Evolutionary conservation across 2,113 vertebrate species (phyloP).

Genomic region (Chaetorhynchus papuensis): DNA sequence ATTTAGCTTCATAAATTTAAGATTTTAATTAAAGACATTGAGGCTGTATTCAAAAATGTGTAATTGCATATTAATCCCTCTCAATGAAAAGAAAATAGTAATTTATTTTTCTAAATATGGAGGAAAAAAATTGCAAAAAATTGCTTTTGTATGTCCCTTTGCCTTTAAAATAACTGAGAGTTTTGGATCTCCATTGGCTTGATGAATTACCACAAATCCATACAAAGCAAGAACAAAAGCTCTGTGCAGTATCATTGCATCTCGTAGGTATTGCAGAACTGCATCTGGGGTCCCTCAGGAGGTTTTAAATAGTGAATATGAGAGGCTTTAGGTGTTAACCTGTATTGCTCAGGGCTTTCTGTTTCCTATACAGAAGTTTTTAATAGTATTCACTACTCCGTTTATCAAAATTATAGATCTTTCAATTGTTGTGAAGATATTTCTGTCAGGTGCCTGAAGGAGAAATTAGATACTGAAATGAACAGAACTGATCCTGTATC

Average conservation of each 20-base stretch:
- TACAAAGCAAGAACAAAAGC: not conserved
- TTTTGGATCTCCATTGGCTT: not conserved
- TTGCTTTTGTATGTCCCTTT: not conserved
- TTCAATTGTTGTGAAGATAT: not conserved
- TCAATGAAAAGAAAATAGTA: not conserved
- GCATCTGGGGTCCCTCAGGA: not conserved
- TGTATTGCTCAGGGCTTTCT: not conserved
- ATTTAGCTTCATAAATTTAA: not conserved
- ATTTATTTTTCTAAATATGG: not conserved
- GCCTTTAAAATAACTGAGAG: not conserved
- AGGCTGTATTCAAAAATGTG: not conserved
- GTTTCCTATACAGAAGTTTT: not conserved
- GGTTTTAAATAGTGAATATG: not conserved
- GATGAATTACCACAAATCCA: not conserved
- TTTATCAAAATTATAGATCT: not conserved
- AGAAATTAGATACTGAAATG: not conserved
- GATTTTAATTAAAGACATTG: conserved; percentile 32
- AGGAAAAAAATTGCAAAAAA: not conserved
- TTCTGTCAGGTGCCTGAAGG: not conserved
- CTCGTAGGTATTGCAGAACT: not conserved
- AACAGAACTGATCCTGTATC: not conserved
- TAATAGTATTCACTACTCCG: not conserved
- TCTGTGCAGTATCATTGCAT: not conserved
- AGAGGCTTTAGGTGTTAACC: not conserved
- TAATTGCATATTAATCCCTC: not conserved